Conservation (phyloP, 2,113 vertebrate species). For the Cavia porcellus region DNA sequence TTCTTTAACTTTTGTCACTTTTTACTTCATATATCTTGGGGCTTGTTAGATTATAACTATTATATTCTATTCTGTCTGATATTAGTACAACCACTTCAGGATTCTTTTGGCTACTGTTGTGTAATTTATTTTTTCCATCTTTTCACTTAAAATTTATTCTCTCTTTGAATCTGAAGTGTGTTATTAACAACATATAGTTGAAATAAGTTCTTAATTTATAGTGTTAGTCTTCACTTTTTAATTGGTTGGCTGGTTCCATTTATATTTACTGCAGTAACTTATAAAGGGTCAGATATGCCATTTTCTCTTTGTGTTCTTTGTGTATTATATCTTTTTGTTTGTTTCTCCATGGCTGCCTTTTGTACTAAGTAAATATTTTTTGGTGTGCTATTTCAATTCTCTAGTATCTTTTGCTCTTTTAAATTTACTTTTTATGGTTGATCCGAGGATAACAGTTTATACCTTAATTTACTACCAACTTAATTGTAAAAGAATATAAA, state of each 20-base stretch:
- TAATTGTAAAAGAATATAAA: not conserved
- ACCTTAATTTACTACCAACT: slow-evolving; percentile 16
- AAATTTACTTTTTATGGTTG: slow-evolving; percentile 9
- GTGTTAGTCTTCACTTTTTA: not conserved
- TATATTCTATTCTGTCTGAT: not conserved
- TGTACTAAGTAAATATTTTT: slow-evolving; percentile 7
- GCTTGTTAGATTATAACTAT: not conserved
- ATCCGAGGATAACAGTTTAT: not conserved
- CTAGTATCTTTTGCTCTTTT: not conserved
- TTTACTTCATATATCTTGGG: not conserved
- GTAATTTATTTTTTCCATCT: not conserved
- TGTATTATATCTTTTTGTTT: not conserved
- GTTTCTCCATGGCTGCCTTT: slow-evolving; percentile 10
- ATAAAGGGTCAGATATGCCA: not conserved
- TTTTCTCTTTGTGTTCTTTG: not conserved
- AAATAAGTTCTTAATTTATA: not conserved
- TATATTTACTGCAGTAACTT: not conserved
- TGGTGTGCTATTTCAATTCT: slow-evolving; percentile 43
- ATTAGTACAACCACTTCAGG: not conserved
- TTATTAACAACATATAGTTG: not conserved
- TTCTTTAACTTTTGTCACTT: not conserved
- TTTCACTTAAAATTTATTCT: slow-evolving; percentile 26
- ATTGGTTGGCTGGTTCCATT: not conserved
- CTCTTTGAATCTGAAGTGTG: slow-evolving; percentile 1
- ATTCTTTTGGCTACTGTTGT: not conserved